These are phyloP conservation scores for Siderastrea radians DNA, from an alignment of 92 coral and sea anemone species.

Conservation along the genomic window DNA sequence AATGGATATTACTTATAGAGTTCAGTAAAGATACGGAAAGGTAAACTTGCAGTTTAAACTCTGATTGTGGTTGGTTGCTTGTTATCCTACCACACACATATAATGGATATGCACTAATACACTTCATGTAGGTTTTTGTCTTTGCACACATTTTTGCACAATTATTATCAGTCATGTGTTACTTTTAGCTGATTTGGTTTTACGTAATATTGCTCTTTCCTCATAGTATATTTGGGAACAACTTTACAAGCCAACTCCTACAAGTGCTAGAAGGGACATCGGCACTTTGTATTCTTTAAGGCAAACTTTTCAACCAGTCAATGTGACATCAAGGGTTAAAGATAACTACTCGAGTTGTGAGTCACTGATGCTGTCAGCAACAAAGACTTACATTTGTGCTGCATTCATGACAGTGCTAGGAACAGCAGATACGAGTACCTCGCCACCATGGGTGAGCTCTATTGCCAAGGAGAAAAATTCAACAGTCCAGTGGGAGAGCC, in stretches of 20 bases:
- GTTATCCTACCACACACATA: too few relatives aligned
- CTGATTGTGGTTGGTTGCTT: too few relatives aligned
- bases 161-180: too few relatives aligned
- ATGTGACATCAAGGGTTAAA: conserved; percentile 65
- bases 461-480: background rate
- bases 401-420: conserved; percentile 70
- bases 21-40: too few relatives aligned
- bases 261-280: conserved; percentile 67
- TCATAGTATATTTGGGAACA: conserved; percentile 69
- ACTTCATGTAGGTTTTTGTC: background rate
- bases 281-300: conserved; percentile 75
- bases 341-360: conserved; percentile 70
- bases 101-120: too few relatives aligned
- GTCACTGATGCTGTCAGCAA: conserved; percentile 72
- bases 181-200: background rate
- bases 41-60: too few relatives aligned
- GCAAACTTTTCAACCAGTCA: conserved; percentile 65
- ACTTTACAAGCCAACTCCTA: conserved; percentile 67
- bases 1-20: too few relatives aligned
- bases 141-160: too few relatives aligned
- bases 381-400: conserved; percentile 71
- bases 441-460: conserved; percentile 2
- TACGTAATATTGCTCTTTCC: conserved; percentile 5
- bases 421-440: background rate
- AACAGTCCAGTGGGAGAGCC: conserved; percentile 8